Base-by-base conservation (phyloP, 2,113 vertebrate species). In the Agapornis roseicollis region DNA sequence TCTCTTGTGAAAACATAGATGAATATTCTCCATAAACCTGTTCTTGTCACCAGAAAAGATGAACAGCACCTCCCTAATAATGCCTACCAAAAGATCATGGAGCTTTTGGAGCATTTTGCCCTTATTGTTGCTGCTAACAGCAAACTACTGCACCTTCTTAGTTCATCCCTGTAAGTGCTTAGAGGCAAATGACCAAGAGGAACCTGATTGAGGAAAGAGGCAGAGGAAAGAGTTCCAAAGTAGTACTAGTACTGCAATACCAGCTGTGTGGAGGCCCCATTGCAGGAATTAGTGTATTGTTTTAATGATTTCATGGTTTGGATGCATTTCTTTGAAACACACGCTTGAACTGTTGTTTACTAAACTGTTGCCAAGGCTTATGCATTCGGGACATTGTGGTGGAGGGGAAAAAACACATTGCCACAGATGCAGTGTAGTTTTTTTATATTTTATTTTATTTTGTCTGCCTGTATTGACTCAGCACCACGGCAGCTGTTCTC, bases 401-500 rank as follows among this genome's bases (percentile, higher is more conserved):
- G 78, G 83, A 84, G 58, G 66, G 71, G 39, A 22, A 74, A 81
- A 74, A 91, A 16, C 76, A 84, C 93, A 92, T 76, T 92, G 90
- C 88, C 96, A 80, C 96, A 96, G 96, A 96, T 96, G 96, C 92
- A 95, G 49, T 65, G 53, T 50, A 39, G 68, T 78, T 93, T 58
- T 69, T 80, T 80, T 96, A 81, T 73, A 83, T 89, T 96, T 96
- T 94, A 95, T 95, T 96, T 96, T 92, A 89, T 94, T 93, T 96
- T 91, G 77, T 92, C 83, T 96, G 94, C 82, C 92, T 96, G 88
- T 87, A 96, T 96, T 97, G 94, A 97, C 96, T 97, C 96, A 97
- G 96, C 94, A 97, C 92, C 90, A 93, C 64, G 77, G 80, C 96
- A 97, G 94, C 94, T 97, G 96, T 95, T 97, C 93, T 84, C 94